Evolutionary conservation across 2,888 invertebrate genomes (phyloP).

Genomic region (Protophormia terraenovae): DNA sequence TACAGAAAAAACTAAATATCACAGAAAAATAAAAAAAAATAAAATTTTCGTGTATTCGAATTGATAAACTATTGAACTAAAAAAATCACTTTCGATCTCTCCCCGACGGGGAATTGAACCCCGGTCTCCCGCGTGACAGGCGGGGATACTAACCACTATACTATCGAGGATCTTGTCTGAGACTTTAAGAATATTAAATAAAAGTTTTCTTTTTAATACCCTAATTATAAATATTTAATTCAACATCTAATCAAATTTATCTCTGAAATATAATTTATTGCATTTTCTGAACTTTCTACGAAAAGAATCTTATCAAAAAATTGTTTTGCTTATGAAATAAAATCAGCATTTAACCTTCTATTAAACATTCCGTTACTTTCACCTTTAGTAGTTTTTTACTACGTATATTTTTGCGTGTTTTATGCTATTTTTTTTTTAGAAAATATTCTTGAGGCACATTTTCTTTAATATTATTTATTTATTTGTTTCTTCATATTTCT

Average conservation of each 20-base stretch:
- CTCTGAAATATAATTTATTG: background rate
- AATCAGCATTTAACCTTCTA: constrained; percentile 39
- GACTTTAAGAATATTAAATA: no score
- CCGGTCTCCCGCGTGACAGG: constrained; percentile 79
- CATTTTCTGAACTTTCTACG: background rate
- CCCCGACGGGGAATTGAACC: constrained; percentile 73
- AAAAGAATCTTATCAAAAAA: background rate
- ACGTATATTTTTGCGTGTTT: constrained; percentile 39
- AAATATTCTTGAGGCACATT: constrained; percentile 62
- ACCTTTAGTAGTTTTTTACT: constrained; percentile 39
- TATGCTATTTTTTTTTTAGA: constrained; percentile 48
- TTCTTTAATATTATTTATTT: constrained; percentile 18
- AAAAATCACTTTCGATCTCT: constrained; percentile 42
- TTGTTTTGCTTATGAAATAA: background rate
- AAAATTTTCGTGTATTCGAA: no score
- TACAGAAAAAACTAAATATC: no score
- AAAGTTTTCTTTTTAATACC: no score
- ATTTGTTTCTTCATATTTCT: background rate
- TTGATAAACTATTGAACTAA: no score
- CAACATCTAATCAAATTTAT: background rate
- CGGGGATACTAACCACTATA: constrained; percentile 80
- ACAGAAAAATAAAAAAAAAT: no score
- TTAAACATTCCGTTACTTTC: constrained; percentile 52
- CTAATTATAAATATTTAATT: background rate
- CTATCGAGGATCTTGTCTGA: constrained; percentile 77